Evolutionary conservation across 2,113 vertebrate genomes (phyloP).

Genomic region (Arenaria interpres): DNA sequence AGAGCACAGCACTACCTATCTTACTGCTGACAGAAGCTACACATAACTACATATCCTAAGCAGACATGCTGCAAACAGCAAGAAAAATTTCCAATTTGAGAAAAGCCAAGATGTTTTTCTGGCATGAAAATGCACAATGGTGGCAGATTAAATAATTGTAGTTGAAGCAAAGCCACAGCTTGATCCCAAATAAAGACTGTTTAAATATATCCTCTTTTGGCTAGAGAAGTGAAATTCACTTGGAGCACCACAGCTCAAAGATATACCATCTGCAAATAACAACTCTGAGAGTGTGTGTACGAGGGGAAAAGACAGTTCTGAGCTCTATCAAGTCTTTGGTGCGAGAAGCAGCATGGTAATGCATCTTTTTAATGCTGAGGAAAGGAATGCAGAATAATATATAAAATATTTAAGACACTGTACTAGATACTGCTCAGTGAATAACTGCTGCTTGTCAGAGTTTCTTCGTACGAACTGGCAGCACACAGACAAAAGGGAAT

Average conservation of each 20-base stretch:
- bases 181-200: conserved; percentile 12
- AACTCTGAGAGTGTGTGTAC: fast-evolving
- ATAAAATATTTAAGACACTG: conserved; percentile 55
- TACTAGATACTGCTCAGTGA: conserved; percentile 10
- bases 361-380: neutral
- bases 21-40: neutral
- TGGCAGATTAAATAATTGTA: conserved; percentile 5
- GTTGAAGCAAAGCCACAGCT: conserved; percentile 22
- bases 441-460: conserved; percentile 5
- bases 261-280: neutral
- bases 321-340: neutral
- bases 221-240: neutral
- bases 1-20: neutral
- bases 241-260: neutral
- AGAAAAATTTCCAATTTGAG: neutral
- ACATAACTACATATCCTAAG: neutral
- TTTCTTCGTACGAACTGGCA: neutral
- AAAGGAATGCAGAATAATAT: neutral
- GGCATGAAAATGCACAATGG: neutral
- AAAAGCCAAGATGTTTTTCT: neutral
- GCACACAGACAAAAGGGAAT: neutral
- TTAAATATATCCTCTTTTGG: conserved; percentile 16
- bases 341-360: neutral
- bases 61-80: neutral
- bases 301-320: neutral